phyloP scores from a whole-genome alignment of 2,113 vertebrate species.

The Cephalopterus ornatus region DNA sequence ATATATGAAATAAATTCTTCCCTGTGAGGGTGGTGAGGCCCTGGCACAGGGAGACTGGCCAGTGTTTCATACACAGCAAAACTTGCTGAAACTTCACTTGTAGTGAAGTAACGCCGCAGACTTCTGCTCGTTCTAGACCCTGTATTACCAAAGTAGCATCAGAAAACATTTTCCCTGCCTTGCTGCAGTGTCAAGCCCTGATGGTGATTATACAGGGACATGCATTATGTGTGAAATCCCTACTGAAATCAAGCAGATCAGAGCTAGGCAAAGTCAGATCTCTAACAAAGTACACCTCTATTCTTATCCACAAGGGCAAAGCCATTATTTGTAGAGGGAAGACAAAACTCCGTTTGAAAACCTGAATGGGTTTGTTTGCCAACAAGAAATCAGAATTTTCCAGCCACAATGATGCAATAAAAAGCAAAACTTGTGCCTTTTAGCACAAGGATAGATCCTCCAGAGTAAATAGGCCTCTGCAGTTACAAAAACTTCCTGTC shows the following conservation, averaged over 20 bases:
- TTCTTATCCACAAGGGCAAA: background rate
- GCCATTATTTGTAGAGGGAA: background rate
- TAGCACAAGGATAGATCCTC: background rate
- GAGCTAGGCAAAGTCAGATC: background rate
- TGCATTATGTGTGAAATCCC: background rate
- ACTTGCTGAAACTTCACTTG: background rate
- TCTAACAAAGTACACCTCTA: background rate
- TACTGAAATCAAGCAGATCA: background rate
- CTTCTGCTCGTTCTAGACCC: too few relatives aligned
- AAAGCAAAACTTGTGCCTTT: background rate
- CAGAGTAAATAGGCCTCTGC: background rate
- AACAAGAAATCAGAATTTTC: background rate
- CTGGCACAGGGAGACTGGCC: background rate
- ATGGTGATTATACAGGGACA: background rate
- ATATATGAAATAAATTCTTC: background rate
- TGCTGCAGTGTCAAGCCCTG: background rate
- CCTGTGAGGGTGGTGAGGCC: background rate
- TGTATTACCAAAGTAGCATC: background rate
- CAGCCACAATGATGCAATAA: background rate
- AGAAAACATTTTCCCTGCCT: background rate
- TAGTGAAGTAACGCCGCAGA: background rate
- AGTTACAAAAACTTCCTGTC: background rate
- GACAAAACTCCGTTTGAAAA: background rate
- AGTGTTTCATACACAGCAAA: background rate
- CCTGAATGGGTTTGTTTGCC: background rate